Base-by-base conservation (phyloP, 2,797 vertebrate species). In the Crax fasciolata region DNA sequence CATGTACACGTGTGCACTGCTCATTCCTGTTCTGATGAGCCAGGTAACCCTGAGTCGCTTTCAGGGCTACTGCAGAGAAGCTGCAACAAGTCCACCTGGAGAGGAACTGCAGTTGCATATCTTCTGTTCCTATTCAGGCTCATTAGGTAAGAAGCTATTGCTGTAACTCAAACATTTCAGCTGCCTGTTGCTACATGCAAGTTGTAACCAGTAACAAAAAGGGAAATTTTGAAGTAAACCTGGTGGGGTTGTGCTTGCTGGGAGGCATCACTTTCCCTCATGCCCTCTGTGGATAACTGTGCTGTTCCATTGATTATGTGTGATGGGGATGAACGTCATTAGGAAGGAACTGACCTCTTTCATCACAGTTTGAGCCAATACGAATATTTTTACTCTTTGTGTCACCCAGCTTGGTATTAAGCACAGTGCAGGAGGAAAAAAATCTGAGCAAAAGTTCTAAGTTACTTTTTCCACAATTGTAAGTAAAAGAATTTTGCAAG, bases 401-500 rank as follows among this genome's bases (percentile, higher is more conserved):
- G 6, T 74, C 51, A 77, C 44, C 49, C 62, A 84, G 49, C 16
- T 57, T 90, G 13, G 25, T 63, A 32, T 57, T 79, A 65, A 44
- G 71, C 19, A 51, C 72, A 52, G 12, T 3, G 8, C 62, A 72
- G 32, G 9, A 68, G 46, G 14, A 43, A 58, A 46, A 57, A 70
- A 27, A 25, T 57, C 35, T 44, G 12, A 55, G 54, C 32, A 87
- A 27, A 72, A 57, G 48, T 10, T 75, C 0, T 55, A 81, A 62
- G 21, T 71, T 38, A 61, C 44, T 82, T 66, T 63, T 76, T 35
- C n/a, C 9, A 58, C 68, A 72, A 28, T 58, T 81, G 32, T n/a
- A 91, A 84, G 46, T 58, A 43, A 78, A 87, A 94, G n/a, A 11
- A 27, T 89, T 93, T 54, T 80, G 32, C 66, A 76, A 41, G 21